Conservation (phyloP, 2,113 vertebrate genomes). For the Arvicanthis niloticus region DNA sequence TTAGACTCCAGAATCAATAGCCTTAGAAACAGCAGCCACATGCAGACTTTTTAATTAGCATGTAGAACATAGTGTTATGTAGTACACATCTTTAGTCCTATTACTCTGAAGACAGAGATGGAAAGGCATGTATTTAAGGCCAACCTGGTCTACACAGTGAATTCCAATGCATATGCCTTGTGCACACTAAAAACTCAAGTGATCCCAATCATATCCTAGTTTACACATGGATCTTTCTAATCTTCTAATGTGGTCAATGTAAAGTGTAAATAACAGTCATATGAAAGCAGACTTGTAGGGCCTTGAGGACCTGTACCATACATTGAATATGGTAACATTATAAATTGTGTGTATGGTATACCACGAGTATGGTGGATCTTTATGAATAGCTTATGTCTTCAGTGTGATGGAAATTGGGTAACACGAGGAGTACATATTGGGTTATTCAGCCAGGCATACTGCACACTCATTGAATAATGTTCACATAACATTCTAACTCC, state of each 20-base stretch:
- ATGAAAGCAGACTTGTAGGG: neutral
- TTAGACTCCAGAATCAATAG: neutral
- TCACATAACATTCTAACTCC: neutral
- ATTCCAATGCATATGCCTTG: neutral
- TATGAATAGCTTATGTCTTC: neutral
- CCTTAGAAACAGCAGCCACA: neutral
- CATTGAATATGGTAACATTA: neutral
- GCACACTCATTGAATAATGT: neutral
- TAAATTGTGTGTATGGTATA: neutral
- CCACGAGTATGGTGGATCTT: neutral
- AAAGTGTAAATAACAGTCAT: neutral
- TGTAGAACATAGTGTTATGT: neutral
- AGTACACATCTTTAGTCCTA: neutral
- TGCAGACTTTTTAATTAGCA: neutral
- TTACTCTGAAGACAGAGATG: neutral
- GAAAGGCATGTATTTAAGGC: neutral
- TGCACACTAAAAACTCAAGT: neutral
- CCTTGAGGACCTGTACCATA: neutral
- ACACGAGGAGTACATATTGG: neutral
- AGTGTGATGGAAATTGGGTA: neutral
- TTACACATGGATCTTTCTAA: neutral
- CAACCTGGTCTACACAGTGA: neutral
- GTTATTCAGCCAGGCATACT: neutral
- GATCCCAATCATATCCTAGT: neutral
- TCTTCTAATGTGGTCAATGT: neutral